Base-by-base conservation (phyloP, 2,797 vertebrate species). In the Limosa lapponica region DNA sequence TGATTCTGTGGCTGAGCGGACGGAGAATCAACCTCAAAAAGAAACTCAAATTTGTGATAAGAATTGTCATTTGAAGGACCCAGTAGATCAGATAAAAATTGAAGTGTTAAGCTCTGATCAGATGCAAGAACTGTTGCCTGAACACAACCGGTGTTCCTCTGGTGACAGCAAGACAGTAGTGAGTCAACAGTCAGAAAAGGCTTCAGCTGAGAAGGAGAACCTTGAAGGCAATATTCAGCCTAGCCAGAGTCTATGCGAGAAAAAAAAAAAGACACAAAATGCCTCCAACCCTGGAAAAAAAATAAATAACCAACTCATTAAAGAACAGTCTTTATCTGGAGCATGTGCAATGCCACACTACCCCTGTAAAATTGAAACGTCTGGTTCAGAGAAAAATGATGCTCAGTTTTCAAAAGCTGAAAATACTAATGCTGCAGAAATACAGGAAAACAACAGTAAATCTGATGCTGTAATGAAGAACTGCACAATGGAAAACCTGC, bases 51-150 rank as follows among this genome's bases (percentile, higher is more conserved):
- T 43, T 61, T 48, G 36, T 86, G 67, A 54, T 52, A 90, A 95
- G 88, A 89, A 14, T 71, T 75, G 27, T 59, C 13, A 13, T 65
- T 43, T 59, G 34, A 87, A 94, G 51, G 93, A 86, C 17, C 36
- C 80, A 44, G 27, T 89, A 88, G 91, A 93, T 58, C 89, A 97
- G 82, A 95, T 97, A 89, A 93, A 97, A 81, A 96, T 95, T 84
- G 82, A 73, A 52, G 24, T 97, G 36, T 82, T 98, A 83, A 97
- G 48, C 43, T 82, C 95, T 32, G 90, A 95, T 71, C 75, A 95
- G 49, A 90, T 97, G 87, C 93, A 86, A 82, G 96, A 98, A 62
- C n/a, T 95, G 13, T 95, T 97, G 95, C 95, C 97, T 48, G 97
- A 95, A n/a, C 79, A 78, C 10, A 82, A 27, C 3, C 16, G 14